phyloP scores from a whole-genome alignment of 2,888 invertebrate genomes.

The Diogma glabrata region DNA sequence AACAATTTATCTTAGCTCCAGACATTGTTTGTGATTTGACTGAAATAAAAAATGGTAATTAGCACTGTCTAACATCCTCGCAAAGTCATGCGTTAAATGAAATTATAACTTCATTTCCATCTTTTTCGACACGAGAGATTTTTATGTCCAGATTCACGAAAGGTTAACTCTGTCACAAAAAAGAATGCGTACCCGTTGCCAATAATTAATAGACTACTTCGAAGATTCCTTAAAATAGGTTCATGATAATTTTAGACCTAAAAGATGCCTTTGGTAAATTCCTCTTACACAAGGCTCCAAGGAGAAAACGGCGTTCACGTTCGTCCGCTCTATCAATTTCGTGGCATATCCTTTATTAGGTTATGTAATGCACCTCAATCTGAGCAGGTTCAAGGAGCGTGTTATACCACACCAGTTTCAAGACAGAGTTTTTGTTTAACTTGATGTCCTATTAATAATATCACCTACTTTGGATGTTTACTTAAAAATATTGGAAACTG shows the following conservation, averaged over 20 bases:
- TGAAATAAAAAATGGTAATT: too few species aligned
- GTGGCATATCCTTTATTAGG: slow-evolving; percentile 19
- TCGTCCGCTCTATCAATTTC: slow-evolving; percentile 18
- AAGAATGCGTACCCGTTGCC: slow-evolving; percentile 23
- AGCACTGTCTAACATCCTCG: too few species aligned
- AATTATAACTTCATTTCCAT: neutral
- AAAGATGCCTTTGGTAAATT: slow-evolving; percentile 17
- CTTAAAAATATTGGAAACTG: neutral
- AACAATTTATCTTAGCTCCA: slow-evolving; percentile 9
- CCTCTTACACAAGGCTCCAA: slow-evolving; percentile 16
- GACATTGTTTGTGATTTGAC: neutral
- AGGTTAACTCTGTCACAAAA: slow-evolving; percentile 24
- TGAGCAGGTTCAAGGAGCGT: slow-evolving; percentile 6
- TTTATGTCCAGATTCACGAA: slow-evolving; percentile 23
- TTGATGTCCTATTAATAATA: neutral
- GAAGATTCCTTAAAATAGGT: slow-evolving; percentile 20
- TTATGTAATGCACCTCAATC: slow-evolving; percentile 17
- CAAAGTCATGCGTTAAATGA: too few species aligned
- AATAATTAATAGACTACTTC: slow-evolving; percentile 19
- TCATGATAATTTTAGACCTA: slow-evolving; percentile 22
- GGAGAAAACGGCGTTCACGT: slow-evolving; percentile 22
- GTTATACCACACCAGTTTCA: neutral
- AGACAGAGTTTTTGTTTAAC: neutral
- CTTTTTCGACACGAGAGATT: slow-evolving; percentile 11
- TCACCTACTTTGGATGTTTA: neutral